Conservation (phyloP, 37 sponge, comb jelly and placozoan species). For the Aplysina aerophoba region DNA sequence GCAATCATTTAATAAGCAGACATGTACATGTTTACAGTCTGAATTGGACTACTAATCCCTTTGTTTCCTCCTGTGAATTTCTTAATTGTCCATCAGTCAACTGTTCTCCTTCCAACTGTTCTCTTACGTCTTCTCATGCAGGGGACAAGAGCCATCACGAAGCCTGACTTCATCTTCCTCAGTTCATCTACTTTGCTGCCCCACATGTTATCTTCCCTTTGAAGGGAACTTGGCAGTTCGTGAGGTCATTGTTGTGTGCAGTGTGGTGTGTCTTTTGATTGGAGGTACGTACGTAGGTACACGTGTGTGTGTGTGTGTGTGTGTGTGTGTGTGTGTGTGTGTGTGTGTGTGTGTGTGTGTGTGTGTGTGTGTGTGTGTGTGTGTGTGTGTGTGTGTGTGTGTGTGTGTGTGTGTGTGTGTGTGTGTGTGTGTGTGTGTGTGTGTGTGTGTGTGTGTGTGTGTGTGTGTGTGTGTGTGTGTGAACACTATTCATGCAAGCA, state of each 20-base stretch:
- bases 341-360: too few relatives aligned
- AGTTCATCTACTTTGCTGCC: conserved; percentile 80
- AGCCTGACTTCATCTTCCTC: conserved; percentile 75
- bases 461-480: background rate
- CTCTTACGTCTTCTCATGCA: background rate
- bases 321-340: too few relatives aligned
- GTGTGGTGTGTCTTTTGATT: background rate
- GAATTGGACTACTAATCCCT: too few relatives aligned
- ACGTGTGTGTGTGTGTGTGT: too few relatives aligned
- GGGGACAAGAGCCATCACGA: conserved; percentile 81
- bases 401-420: conserved; percentile 1
- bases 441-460: background rate
- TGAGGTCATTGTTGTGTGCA: background rate
- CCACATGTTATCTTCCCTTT: conserved; percentile 48
- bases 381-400: background rate
- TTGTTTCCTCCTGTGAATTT: too few relatives aligned
- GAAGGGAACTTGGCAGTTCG: background rate
- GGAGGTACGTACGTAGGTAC: too few relatives aligned
- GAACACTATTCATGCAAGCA: background rate
- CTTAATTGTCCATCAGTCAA: background rate
- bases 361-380: too few relatives aligned
- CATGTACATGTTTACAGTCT: too few relatives aligned
- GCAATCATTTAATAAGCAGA: too few relatives aligned
- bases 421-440: conserved; percentile 15
- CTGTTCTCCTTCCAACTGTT: background rate